phyloP scores from a whole-genome alignment of 2,888 invertebrate species.

The Pasiphila rectangulata region DNA sequence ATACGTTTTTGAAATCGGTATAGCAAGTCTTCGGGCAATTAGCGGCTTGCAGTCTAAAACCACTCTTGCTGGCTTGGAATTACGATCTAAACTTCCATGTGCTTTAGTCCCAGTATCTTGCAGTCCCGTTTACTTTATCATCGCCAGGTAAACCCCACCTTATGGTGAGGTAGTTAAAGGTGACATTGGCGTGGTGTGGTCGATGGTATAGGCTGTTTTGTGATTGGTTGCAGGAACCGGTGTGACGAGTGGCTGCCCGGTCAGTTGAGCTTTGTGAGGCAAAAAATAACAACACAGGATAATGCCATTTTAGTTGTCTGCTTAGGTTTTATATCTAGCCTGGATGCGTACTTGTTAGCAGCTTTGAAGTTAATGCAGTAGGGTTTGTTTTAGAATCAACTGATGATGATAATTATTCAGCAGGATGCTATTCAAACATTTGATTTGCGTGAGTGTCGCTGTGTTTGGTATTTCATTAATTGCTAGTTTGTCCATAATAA shows the following conservation, averaged over 20 bases:
- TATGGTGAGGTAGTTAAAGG: slow-evolving; percentile 22
- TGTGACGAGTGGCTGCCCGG: slow-evolving; percentile 64
- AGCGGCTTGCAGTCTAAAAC: slow-evolving; percentile 40
- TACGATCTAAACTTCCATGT: slow-evolving; percentile 39
- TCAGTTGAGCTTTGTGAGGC: slow-evolving; percentile 53
- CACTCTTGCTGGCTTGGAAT: slow-evolving; percentile 28
- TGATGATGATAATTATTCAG: no score
- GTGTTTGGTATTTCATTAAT: no score
- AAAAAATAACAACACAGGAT: slow-evolving; percentile 39
- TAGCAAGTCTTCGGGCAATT: slow-evolving; percentile 51
- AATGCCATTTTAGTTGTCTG: slow-evolving; percentile 2
- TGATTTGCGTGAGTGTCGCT: no score
- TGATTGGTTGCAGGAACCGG: slow-evolving; percentile 49
- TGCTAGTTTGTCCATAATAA: no score
- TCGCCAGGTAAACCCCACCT: slow-evolving; percentile 8
- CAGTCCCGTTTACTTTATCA: slow-evolving; percentile 20
- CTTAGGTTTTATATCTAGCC: slow-evolving; percentile 1
- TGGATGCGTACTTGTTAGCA: not conserved
- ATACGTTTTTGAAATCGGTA: slow-evolving; percentile 33
- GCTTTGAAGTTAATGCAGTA: not conserved
- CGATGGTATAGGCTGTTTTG: slow-evolving; percentile 35
- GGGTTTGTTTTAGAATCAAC: no score
- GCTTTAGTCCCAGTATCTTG: no score
- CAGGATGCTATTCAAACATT: no score
- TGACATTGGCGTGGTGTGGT: slow-evolving; percentile 21